A percentile compares a stretch with the other conserved stretches of the same genome.
Conservation (phyloP, 1,140 invertebrate species). For the Hypsibius dujardini region DNA sequence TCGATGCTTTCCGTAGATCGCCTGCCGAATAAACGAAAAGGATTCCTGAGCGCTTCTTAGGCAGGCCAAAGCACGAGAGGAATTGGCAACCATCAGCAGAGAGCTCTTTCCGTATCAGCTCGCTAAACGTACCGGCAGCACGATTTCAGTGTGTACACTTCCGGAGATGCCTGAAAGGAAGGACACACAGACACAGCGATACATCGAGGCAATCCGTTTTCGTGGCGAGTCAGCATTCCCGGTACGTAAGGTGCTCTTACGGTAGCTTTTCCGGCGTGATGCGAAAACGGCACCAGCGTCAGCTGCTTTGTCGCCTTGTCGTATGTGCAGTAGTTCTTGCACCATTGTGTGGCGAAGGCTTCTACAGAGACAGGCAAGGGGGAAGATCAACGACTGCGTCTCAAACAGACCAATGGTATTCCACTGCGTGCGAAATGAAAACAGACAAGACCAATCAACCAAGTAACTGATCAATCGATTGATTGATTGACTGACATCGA, state of each 20-base stretch:
- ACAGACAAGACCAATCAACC: constrained; percentile 17
- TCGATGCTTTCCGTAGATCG: constrained; percentile 74
- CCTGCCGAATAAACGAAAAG: constrained; percentile 29
- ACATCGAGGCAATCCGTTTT: no score
- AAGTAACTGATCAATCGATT: no score
- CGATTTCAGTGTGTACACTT: constrained; percentile 43
- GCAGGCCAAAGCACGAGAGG: no score
- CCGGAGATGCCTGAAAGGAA: constrained; percentile 13
- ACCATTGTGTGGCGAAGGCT: constrained; percentile 85
- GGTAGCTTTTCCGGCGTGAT: constrained; percentile 39
- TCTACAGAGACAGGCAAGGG: constrained; percentile 44
- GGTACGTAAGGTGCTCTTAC: neutral
- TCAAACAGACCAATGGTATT: constrained; percentile 4
- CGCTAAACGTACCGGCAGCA: constrained; percentile 38
- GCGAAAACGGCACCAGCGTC: constrained; percentile 31
- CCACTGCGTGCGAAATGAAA: constrained; percentile 24
- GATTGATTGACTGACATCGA: no score
- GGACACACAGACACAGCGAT: no score
- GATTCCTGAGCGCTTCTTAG: no score
- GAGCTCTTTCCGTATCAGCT: neutral
- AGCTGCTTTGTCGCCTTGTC: constrained; percentile 44
- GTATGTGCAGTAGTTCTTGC: constrained; percentile 89
- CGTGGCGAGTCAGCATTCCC: no score
- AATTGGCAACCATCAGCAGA: no score
- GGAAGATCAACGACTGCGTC: neutral